Base-by-base conservation (phyloP, 2,113 vertebrate genomes). In the Girardinichthys multiradiatus region DNA sequence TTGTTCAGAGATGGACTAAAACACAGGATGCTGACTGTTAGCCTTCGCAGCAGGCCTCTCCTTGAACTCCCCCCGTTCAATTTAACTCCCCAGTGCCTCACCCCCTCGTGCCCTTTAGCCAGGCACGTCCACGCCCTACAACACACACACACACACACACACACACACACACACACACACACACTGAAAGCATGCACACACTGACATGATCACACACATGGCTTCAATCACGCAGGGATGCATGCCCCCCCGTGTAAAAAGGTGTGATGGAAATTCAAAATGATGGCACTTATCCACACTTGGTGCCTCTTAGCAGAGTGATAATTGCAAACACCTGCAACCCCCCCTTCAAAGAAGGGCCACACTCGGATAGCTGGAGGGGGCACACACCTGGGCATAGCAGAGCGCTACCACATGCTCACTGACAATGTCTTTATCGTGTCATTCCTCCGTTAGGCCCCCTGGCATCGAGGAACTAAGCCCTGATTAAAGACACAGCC, bases 231-330 rank as follows among this genome's bases (percentile, higher is more conserved):
- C 78, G 74, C 69, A 62, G 68, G 74, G 82, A 86, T 81, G 77
- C 87, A 80, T 84, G 82, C 82, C 85, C 90, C 90, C 86, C 87
- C 17, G 35, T 59, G 79, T 84, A 90, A 90, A 92, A 94, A 94
- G 94, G 93, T 94, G 93, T 92, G 93, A 94, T 94, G 92, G 93
- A 94, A 94, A 95, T 93, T 92, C 88, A 87, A 91, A 94, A 93
- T 91, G 93, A 94, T 94, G 90, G 90, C 91, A 93, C 93, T 94
- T 93, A 94, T 93, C 93, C 91, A 92, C 92, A 93, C 93, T 89
- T 93, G 93, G 92, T 94, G 94, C 94, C 93, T 94, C 90, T 93
- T 93, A 94, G 94, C 91, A 54, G 86, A 90, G 88, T 91, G 90
- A 88, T 94, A 94, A 95, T 94, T 93, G 90, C 92, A 93, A 94